Evolutionary conservation across 2,888 invertebrate species (phyloP).

Genomic region (Pasiphila rectangulata): DNA sequence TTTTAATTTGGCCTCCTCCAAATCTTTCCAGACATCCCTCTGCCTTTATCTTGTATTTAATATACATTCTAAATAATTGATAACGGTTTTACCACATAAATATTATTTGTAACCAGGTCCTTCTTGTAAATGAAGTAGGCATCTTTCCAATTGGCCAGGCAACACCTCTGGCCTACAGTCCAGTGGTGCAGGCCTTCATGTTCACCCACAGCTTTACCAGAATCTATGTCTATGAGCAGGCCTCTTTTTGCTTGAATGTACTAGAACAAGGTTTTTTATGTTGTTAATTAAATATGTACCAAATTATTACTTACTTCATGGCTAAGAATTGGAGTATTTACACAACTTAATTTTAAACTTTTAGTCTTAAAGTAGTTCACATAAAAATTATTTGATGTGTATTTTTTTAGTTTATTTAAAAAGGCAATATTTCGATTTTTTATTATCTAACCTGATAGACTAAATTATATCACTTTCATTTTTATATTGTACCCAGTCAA

Average conservation of each 20-base stretch:
- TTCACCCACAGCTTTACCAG: conserved; percentile 85
- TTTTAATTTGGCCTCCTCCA: no score
- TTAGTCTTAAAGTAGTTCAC: not conserved
- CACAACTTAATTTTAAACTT: not conserved
- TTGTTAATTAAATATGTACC: not conserved
- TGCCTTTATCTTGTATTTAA: no score
- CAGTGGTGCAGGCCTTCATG: conserved; percentile 95
- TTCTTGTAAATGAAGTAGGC: conserved; percentile 90
- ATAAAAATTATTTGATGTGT: not conserved
- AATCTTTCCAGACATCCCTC: no score
- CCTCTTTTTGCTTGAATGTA: conserved; percentile 91
- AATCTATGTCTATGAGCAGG: conserved; percentile 90
- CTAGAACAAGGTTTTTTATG: conserved; percentile 60
- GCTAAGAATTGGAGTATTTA: no score
- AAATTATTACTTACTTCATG: no score
- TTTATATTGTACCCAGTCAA: no score
- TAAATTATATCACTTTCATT: no score
- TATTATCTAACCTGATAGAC: no score
- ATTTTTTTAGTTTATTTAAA: no score
- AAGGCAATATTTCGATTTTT: no score
- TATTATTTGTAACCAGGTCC: conserved; percentile 84
- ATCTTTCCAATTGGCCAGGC: conserved; percentile 80
- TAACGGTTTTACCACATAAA: conserved; percentile 84
- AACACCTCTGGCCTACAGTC: conserved; percentile 95
- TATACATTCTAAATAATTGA: not conserved